Evolutionary conservation across 2,888 invertebrate species (phyloP).

Genomic region (Coleophora flavipennella): DNA sequence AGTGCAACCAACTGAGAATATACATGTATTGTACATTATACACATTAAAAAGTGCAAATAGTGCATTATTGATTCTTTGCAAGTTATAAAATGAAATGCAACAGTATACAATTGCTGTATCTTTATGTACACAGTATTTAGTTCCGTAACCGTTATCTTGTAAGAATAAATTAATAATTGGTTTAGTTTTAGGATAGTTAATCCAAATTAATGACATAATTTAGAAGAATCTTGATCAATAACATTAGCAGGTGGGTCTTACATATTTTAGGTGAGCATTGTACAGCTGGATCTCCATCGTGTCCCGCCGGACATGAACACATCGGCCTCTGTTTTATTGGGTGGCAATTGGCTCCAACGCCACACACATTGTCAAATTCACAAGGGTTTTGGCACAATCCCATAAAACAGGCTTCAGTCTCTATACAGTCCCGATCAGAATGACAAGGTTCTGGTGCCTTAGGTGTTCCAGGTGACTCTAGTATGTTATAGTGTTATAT

Average conservation of each 20-base stretch:
- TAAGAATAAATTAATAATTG: too few species aligned
- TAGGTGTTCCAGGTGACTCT: constrained; percentile 80
- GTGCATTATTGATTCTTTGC: not conserved
- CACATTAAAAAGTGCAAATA: constrained; percentile 12
- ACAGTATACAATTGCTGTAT: not conserved
- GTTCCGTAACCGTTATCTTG: not conserved
- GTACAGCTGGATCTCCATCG: constrained; percentile 86
- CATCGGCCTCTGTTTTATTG: constrained; percentile 87
- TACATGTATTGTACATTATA: constrained; percentile 26
- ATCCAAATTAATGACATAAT: too few species aligned
- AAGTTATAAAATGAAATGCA: too few species aligned
- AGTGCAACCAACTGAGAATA: constrained; percentile 84
- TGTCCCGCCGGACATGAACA: constrained; percentile 86
- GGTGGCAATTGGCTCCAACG: constrained; percentile 82
- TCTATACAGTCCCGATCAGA: constrained; percentile 88
- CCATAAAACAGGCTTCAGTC: constrained; percentile 87
- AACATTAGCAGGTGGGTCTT: too few species aligned
- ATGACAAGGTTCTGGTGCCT: constrained; percentile 84
- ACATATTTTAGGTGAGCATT: constrained; percentile 86
- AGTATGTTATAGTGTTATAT: constrained; percentile 24
- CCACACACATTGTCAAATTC: constrained; percentile 86
- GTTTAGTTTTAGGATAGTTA: too few species aligned
- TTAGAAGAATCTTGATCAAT: too few species aligned
- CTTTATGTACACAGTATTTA: not conserved
- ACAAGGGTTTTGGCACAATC: constrained; percentile 86